Conservation (phyloP, 2,113 vertebrate species). For the Crocuta crocuta region DNA sequence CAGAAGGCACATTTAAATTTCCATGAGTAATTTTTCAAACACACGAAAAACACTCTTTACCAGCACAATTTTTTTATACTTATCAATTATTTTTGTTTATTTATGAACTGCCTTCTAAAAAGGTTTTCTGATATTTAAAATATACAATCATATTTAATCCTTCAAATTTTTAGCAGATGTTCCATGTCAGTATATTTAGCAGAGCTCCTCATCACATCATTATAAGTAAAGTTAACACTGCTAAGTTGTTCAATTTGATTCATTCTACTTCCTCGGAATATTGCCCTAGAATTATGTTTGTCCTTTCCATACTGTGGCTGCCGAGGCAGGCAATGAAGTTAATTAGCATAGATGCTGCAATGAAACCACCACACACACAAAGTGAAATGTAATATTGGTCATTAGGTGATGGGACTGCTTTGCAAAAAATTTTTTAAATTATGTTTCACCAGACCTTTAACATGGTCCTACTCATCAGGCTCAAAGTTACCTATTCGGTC, state of each 20-base stretch:
- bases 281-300: neutral
- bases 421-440: neutral
- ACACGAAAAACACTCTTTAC: neutral
- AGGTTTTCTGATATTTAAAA: constrained; percentile 36
- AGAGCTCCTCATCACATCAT: neutral
- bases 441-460: neutral
- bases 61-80: neutral
- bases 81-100: neutral
- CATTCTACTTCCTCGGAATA: neutral
- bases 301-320: neutral
- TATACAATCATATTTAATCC: neutral
- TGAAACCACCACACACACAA: neutral
- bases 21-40: neutral
- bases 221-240: neutral
- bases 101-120: neutral
- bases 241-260: neutral
- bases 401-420: neutral
- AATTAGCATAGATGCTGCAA: neutral
- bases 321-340: neutral
- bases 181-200: neutral
- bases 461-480: neutral
- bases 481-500: neutral
- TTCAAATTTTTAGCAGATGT: neutral
- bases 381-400: neutral
- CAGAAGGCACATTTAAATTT: neutral